Evolutionary conservation across 2,113 vertebrate genomes (phyloP), one percentile per base, ranked within the genome.

Genomic region (Triplophysa tibetana): DNA sequence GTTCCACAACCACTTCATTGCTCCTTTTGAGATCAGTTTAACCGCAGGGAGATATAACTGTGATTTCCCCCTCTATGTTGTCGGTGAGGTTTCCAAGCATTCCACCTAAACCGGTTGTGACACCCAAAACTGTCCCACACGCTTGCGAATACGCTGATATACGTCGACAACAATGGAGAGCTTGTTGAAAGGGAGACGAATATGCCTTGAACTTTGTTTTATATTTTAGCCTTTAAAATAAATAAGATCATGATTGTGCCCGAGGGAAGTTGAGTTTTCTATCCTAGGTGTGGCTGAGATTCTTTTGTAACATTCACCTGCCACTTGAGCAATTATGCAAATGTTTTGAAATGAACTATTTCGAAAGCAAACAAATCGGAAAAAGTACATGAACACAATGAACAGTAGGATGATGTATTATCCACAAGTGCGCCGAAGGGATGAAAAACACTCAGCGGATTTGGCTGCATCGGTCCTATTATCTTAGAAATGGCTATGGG

Each of bases 51-150:
- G 67, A 26, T 68, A 80, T 68, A 64, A 66, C 70, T 52, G 65
- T 60, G 41, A 79, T 83, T 81, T 81, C 9, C 26, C 33, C 33
- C 33, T 1, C 63, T 68, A n/a, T 77, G 23, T 56, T 17, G 2
- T 74, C 48, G 45, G 21, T 58, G 8, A 17, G 45, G 66, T 26
- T 72, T 41, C 66, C 24, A 54, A 80, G 63, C 84, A 81, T 83
- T 78, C 69, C 38, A 52, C 24, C n/a, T 26, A 24, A 52, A 86
- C 79, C 87, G 83, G 78, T 63, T 73, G 85, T 88, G 73, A 85
- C 78, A 84, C 70, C 70, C 33, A 29, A 66, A 50, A 81, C 41
- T 56, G 21, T 56, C 11, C 38, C 11, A 61, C 24, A 16, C 5
- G 1, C n/a, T 5, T 38, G 33, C 3, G 33, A 38, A 58, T 29